Conservation (phyloP, 2,113 vertebrate species). For the Antennarius striatus region DNA sequence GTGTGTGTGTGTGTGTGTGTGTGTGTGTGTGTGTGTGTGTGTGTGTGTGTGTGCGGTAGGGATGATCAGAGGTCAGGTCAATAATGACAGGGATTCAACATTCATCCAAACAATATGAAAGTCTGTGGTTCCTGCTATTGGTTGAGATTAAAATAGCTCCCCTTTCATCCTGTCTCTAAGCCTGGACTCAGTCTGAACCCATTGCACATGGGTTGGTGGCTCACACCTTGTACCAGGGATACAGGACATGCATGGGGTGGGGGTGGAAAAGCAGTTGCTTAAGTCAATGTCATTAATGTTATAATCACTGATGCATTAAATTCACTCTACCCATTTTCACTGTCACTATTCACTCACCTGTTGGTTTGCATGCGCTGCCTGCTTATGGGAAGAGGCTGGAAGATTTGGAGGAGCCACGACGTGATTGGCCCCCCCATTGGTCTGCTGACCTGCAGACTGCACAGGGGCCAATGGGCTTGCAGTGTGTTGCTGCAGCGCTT, state of each 20-base stretch:
- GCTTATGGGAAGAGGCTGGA: constrained; percentile 40
- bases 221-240: background rate
- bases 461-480: constrained; percentile 49
- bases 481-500: constrained; percentile 37
- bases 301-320: constrained; percentile 44
- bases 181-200: constrained; percentile 29
- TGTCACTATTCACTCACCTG: constrained; percentile 77
- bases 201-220: constrained; percentile 18
- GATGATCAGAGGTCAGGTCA: background rate
- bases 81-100: constrained; percentile 14
- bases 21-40: too few species aligned
- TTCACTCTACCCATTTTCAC: background rate
- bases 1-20: too few species aligned
- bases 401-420: constrained; percentile 56
- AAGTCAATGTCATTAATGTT: constrained; percentile 28
- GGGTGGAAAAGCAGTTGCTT: constrained; percentile 21
- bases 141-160: constrained; percentile 44
- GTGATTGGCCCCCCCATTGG: constrained; percentile 41
- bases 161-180: constrained; percentile 46
- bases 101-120: constrained; percentile 39
- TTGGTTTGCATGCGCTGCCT: constrained; percentile 68
- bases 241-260: constrained; percentile 12
- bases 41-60: too few species aligned
- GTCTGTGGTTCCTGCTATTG: constrained; percentile 55
- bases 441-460: constrained; percentile 36